A percentile compares a stretch with the other conserved stretches of the same genome.
These are phyloP conservation scores for Peromyscus californicus DNA, from an alignment of 2,113 vertebrate species.

Conservation along the genomic window DNA sequence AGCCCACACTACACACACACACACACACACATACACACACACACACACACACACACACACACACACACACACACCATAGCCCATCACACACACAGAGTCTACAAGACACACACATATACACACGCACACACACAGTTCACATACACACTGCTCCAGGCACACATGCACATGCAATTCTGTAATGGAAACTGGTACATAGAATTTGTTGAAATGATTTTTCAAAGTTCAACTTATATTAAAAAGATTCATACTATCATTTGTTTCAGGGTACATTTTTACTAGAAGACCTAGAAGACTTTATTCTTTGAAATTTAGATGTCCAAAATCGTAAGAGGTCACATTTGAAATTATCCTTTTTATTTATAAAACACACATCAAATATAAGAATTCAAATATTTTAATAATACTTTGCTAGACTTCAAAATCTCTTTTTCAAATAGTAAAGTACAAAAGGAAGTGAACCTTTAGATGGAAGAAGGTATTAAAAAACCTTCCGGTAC, in stretches of 20 bases:
- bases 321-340: conserved; percentile 69
- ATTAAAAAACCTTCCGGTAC: not conserved
- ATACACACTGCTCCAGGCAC: not conserved
- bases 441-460: conserved; percentile 46
- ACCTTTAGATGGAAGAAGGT: not conserved
- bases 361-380: conserved; percentile 75
- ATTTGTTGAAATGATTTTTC: not conserved
- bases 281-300: conserved; percentile 50
- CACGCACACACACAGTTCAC: not conserved
- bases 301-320: conserved; percentile 51
- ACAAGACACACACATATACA: not conserved
- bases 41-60: not conserved
- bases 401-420: conserved; percentile 65
- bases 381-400: conserved; percentile 73
- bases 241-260: conserved; percentile 24
- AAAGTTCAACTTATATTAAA: not conserved
- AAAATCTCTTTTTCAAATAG: conserved; percentile 70
- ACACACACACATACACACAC: not conserved
- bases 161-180: not conserved
- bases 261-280: conserved; percentile 52
- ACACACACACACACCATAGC: not conserved
- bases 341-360: conserved; percentile 72
- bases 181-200: not conserved
- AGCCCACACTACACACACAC: not conserved
- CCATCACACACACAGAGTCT: too few species aligned